Base-by-base conservation (phyloP, 2,888 invertebrate genomes). In the Drosophila putrida region DNA sequence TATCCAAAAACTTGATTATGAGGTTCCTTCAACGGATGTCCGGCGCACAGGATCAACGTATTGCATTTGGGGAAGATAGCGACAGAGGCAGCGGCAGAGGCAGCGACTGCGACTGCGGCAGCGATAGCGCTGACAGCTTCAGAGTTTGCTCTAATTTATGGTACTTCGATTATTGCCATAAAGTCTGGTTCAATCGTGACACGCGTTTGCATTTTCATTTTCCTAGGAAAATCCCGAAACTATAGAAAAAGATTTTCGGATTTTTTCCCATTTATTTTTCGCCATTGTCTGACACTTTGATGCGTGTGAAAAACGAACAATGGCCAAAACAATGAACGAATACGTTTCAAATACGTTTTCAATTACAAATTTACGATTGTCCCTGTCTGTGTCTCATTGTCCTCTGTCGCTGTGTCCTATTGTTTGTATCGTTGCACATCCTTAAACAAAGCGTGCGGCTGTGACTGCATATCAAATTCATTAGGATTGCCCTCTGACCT, bases 281-380 rank as follows among this genome's bases (percentile, higher is more conserved):
- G 35, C 46, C 55, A 64, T 71, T 71, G 71, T 63, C 47, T 38
- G 4, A 25, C 50, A 50, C 49, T 43, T 44, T 53, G 75, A 46
- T 74, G 57, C 58, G 61, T 64, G 75, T 71, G 60, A 70, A 70
- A 59, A 61, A 39, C 25, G 41, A 55, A 62, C 61, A 61, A 61
- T 61, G 61, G 31, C n/a, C n/a, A 25, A 27, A 36, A 63, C 62
- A 62, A 62, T 62, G 62, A 13, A 50, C 59, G 38, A 62, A 57
- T 58, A 63, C 77, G 60, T 60, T 57, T 49, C 71, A 76, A 82
- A 87, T 85, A 67, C 82, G 66, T 85, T 85, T 88, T 82, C 83
- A 88, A 88, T 83, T 85, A 85, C 63, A 77, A 85, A 82, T 83
- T 82, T 87, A 83, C 80, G 88, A 84, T 79, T 78, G 71, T 66